A percentile compares a stretch with the other conserved stretches of the same genome.
Conservation (phyloP, 2,888 invertebrate species). For the Pseudolycoriella hygida region DNA sequence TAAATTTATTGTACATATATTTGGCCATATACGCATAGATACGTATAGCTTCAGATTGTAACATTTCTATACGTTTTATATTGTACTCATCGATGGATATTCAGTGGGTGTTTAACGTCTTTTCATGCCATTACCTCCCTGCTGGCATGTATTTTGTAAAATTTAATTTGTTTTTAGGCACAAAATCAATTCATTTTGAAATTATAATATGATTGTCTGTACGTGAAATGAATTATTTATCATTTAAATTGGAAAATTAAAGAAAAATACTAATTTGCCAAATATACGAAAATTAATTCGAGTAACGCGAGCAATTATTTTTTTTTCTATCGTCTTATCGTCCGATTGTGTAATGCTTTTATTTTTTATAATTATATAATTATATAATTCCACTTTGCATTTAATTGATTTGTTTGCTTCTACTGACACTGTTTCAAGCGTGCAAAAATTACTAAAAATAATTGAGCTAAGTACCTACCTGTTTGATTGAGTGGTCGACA, state of each 20-base stretch:
- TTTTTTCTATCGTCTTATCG: too few relatives aligned
- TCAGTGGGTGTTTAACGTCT: conserved; percentile 5
- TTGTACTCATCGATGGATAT: conserved; percentile 2
- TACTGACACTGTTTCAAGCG: too few relatives aligned
- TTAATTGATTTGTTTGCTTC: too few relatives aligned
- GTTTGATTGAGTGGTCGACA: too few relatives aligned
- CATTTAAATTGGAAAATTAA: not conserved
- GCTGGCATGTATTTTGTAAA: conserved; percentile 4
- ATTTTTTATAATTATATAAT: too few relatives aligned
- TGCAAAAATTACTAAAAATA: too few relatives aligned
- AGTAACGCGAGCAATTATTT: too few relatives aligned
- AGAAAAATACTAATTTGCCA: too few relatives aligned
- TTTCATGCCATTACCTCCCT: conserved; percentile 4
- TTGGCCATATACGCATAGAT: not conserved
- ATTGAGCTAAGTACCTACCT: too few relatives aligned
- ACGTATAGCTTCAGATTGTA: not conserved
- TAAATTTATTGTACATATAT: conserved; percentile 2
- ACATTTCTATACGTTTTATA: not conserved
- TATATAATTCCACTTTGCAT: too few relatives aligned
- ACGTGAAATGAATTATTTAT: not conserved
- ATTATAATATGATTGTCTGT: conserved; percentile 1
- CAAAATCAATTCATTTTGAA: conserved; percentile 3
- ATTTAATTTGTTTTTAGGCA: conserved; percentile 4
- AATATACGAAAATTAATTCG: too few relatives aligned
- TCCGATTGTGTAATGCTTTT: too few relatives aligned